A percentile compares a stretch with the other conserved stretches of the same genome.
These are phyloP conservation scores for Trididemnum nubilum DNA, from an alignment of 23 tunicate genomes.

Conservation along the genomic window DNA sequence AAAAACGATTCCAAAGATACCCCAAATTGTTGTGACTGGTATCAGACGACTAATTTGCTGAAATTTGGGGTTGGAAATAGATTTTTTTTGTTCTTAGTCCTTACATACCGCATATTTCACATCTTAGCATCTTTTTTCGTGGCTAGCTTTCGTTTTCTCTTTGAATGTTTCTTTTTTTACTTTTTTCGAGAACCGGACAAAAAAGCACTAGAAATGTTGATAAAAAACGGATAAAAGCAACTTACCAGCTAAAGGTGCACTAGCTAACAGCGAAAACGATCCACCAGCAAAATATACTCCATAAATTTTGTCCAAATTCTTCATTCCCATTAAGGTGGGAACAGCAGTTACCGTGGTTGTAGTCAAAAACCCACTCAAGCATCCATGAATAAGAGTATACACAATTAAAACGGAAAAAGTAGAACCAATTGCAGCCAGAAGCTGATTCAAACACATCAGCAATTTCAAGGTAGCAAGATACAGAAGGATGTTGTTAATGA, in stretches of 20 bases:
- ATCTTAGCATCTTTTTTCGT: too few species aligned
- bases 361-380: conserved; percentile 32
- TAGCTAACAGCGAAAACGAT: conserved; percentile 25
- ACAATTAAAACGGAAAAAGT: conserved; percentile 1
- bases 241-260: conserved; percentile 63
- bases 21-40: too few species aligned
- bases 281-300: conserved; percentile 29
- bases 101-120: too few species aligned
- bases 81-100: too few species aligned
- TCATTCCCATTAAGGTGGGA: conserved; percentile 47
- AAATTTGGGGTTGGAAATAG: too few species aligned
- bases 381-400: conserved; percentile 35
- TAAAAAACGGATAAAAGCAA: too few species aligned
- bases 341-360: conserved; percentile 22
- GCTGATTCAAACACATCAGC: background rate
- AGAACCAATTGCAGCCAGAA: background rate
- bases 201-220: too few species aligned
- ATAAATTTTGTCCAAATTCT: conserved; percentile 25
- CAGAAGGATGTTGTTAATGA: conserved; percentile 30
- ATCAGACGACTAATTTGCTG: too few species aligned
- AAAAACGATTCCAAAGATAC: too few species aligned
- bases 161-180: too few species aligned
- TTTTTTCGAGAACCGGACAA: too few species aligned
- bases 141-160: too few species aligned
- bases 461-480: background rate